Base-by-base conservation (phyloP, 2,797 vertebrate genomes). In the Chaenodraco wilsoni region DNA sequence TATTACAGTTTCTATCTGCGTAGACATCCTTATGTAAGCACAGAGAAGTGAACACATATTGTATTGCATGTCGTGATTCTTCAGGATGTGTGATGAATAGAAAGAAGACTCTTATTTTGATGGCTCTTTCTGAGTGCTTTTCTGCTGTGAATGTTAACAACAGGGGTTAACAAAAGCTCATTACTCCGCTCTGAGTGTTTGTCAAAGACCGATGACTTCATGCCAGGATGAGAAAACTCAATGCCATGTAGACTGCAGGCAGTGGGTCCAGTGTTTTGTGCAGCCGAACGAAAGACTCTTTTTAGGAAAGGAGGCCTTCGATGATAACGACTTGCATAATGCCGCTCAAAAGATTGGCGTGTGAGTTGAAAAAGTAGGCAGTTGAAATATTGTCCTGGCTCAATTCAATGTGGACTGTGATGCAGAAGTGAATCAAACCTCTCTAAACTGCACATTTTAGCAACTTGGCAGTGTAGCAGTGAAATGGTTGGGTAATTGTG, bases 161-260 rank as follows among this genome's bases (percentile, higher is more conserved):
- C 58, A 19, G 31, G 71, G 58, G 48, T 60, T 31, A 60, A 91
- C 81, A 91, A 90, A 91, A 77, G 81, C 78, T 76, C 74, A 76
- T 66, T 82, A 70, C 79, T 85, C 63, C 21, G 13, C 70, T 76
- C 66, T 12, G 12, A 79, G 70, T 64, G 66, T 81, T 74, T 6
- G 69, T 86, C 81, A 87, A 81, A 88, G 87, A 54, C 57, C 12
- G 40, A 84, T 86, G 76, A 84, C 81, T 87, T 88, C 83, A 91
- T 71, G 90, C 89, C 86, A 83, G 79, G 76, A 79, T 69, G 89
- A 82, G 70, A 72, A 85, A 90, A 88, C 78, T 89, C 72, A 91
- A 93, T 85, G 84, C 57, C 55, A 48, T 55, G 63, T 6, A 59
- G 82, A 79, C 83, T 89, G 79, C 83, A 81, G 90, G 88, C 84